phyloP scores from a whole-genome alignment of 1,140 invertebrate species.

The Rhizoglyphus robini region DNA sequence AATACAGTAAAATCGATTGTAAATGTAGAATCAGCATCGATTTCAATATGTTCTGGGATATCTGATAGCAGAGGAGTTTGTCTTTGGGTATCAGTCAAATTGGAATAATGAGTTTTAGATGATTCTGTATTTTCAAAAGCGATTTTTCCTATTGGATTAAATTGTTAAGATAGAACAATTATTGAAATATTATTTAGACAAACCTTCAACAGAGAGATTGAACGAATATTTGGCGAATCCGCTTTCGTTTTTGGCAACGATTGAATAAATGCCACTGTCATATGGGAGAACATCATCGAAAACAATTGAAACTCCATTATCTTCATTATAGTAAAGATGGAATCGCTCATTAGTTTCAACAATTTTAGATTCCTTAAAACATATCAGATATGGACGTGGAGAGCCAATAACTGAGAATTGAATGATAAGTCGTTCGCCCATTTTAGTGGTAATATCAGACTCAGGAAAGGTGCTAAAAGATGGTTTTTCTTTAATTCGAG shows the following conservation, averaged over 20 bases:
- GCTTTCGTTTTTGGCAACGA: conserved; percentile 83
- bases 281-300: conserved; percentile 92
- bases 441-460: not conserved
- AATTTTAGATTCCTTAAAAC: conserved; percentile 73
- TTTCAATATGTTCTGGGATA: conserved; percentile 56
- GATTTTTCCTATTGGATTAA: not conserved
- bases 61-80: conserved; percentile 82
- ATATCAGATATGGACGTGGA: not conserved
- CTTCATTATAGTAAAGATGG: conserved; percentile 83
- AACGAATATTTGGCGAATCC: conserved; percentile 84
- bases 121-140: conserved; percentile 50
- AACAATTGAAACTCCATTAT: conserved; percentile 76
- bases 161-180: conserved; percentile 44
- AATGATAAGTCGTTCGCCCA: not conserved
- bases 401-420: not conserved
- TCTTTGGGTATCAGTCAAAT: conserved; percentile 51
- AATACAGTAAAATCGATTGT: conserved; percentile 55
- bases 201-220: conserved; percentile 65
- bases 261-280: conserved; percentile 90
- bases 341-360: conserved; percentile 49
- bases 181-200: conserved; percentile 12
- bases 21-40: not conserved
- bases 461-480: not conserved
- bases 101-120: conserved; percentile 51
- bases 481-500: not conserved